Evolutionary conservation across 2,113 vertebrate genomes (phyloP).

Genomic region (Carassius auratus): DNA sequence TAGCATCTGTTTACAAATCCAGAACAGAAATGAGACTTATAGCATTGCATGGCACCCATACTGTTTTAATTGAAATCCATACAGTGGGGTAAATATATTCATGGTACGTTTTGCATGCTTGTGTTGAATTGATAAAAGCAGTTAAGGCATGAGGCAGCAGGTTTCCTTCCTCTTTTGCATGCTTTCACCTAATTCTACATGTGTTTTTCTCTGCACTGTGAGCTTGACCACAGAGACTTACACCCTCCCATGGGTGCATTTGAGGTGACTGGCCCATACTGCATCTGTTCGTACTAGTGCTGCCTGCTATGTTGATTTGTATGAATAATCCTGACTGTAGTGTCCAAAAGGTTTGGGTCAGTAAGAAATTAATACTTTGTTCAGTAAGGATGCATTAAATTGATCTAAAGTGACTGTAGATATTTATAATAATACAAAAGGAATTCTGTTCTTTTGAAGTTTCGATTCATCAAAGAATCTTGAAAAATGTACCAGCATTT

Average conservation of each 20-base stretch:
- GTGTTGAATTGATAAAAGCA: background rate
- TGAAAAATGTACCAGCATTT: background rate
- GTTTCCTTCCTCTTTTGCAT: background rate
- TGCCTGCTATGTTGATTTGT: background rate
- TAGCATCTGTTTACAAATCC: slow-evolving; percentile 8
- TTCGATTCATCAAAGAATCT: background rate
- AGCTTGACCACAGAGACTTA: background rate
- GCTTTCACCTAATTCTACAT: background rate
- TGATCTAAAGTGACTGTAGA: background rate
- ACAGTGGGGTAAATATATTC: background rate
- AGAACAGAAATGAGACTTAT: background rate
- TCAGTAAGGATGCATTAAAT: background rate
- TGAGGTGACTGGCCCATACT: background rate
- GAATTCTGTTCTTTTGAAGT: background rate
- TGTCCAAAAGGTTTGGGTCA: background rate
- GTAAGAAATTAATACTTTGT: background rate
- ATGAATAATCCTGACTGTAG: background rate
- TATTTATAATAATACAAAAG: background rate
- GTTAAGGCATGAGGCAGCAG: background rate
- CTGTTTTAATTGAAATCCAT: background rate
- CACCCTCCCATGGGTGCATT: background rate
- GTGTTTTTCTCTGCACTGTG: background rate
- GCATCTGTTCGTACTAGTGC: background rate
- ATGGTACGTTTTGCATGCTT: background rate
- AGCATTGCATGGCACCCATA: background rate